These are phyloP conservation scores for Tigriopus japonicus DNA, from an alignment of 1,140 invertebrate species.

Conservation along the genomic window DNA sequence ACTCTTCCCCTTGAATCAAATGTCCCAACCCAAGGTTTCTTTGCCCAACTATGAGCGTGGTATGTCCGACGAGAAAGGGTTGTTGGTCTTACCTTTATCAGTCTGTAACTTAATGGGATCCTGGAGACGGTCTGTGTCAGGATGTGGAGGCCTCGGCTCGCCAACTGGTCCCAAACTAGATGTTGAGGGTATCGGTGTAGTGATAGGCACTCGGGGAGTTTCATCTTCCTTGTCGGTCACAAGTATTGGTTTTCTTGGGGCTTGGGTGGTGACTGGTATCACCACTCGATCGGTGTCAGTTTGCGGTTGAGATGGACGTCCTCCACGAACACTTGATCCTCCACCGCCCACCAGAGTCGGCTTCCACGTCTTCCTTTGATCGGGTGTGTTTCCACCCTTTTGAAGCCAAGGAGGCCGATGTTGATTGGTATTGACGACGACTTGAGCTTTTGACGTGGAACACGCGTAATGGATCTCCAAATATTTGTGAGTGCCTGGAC, in stretches of 20 bases:
- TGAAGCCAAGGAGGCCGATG: neutral
- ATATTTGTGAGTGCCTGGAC: constrained; percentile 79
- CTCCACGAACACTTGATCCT: neutral
- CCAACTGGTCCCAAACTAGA: neutral
- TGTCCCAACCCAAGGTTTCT: neutral
- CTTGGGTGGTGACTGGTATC: neutral
- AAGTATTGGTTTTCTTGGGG: constrained; percentile 9
- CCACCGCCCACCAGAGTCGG: neutral
- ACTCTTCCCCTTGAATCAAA: neutral
- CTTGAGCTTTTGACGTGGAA: constrained; percentile 19
- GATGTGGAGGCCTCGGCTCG: neutral
- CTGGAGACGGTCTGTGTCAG: neutral
- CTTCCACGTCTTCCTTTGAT: neutral
- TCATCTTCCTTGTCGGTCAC: constrained; percentile 4
- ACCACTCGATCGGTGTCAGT: neutral
- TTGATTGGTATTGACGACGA: neutral
- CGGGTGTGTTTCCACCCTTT: neutral
- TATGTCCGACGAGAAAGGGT: neutral
- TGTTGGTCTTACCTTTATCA: neutral
- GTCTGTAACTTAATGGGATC: neutral
- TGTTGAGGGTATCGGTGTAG: constrained; percentile 3
- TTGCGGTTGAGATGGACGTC: neutral
- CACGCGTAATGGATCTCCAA: constrained; percentile 86
- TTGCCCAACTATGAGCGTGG: neutral
- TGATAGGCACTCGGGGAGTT: constrained; percentile 7